Evolutionary conservation across 2,113 vertebrate genomes (phyloP), one percentile per base, ranked within the genome.

Genomic region (Salvator merianae): DNA sequence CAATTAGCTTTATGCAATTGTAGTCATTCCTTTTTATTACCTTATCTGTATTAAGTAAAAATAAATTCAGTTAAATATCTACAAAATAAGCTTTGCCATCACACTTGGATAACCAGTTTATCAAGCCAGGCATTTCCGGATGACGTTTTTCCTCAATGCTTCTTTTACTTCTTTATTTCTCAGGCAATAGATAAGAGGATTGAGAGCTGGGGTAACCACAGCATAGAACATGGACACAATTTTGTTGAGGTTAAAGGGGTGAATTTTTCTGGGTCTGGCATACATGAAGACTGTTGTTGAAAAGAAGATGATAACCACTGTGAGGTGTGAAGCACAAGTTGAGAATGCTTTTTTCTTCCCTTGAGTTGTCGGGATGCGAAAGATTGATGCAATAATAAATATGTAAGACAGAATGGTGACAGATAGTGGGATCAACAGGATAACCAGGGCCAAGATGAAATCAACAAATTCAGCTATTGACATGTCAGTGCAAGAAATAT

Each of bases 401-500:
- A 91, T 82, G 0, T 93, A 95, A 10, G 93, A 94, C 24, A 94
- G 13, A 13, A 83, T 68, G 0, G 91, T 95, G 76, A 95, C 34
- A 0, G 84, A 81, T 1, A 94, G 88, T 2, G 94, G 93, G 8
- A 91, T 75, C 14, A 94, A 87, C 22, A 94, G 93, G 80, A 93
- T 85, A 73, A 93, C 36, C 66, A 94, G 79, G 0, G 93, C 94
- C 86, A 94, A 59, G 36, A 91, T 20, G 40, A 94, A 95, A 87
- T 95, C 94, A 12, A 93, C 91, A 38, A 92, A 18, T 81, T 95
- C 94, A 0, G 94, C 93, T 14, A 86, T n/a, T 70, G 94, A 93
- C 91, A 95, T 94, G 68, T 95, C 93, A 18, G 90, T 92, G 82
- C 94, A 95, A 53, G 94, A 94, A 7, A 95, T 91, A 62, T 93